Evolutionary conservation across 2,888 invertebrate genomes (phyloP), one percentile per base, ranked within the genome.

Genomic region (Harmothoe impar): DNA sequence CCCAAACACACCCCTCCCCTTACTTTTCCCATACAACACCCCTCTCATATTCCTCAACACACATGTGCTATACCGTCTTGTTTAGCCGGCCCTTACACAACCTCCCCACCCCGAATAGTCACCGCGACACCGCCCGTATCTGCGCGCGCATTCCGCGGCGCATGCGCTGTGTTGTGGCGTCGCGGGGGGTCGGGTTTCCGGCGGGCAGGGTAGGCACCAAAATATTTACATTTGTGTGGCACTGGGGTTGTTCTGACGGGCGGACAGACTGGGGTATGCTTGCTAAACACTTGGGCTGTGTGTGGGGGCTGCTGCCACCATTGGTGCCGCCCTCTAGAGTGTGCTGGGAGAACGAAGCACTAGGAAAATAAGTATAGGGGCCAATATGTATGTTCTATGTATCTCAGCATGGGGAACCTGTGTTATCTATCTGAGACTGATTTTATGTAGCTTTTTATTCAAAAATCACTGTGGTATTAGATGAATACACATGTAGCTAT

Each of bases 211-310:
- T 12, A 88, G 56, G 25, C 68, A 89, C 62, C 68, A 89, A 29
- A 89, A 89, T 89, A 89, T 89, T 89, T 89, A 89, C 89, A 89
- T 89, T 68, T 62, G 25, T 5, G 35, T 23, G 68, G 68, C 72
- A 43, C 43, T 17, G 12, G 68, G 12, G 10, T 89, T 89, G 89
- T 89, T 68, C 62, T 89, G 62, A 89, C 52, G 43, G 81, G 23
- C 54, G 20, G 25, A 86, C 54, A 3, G 56, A 7, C 54, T 3
- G n/a, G 25, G 29, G 81, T 20, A 1, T 33, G 15, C 43, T 81
- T 81, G 20, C 35, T 35, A 81, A 43, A 81, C 81, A 35, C 29
- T 81, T 43, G 43, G 31, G 35, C 0, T 33, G 33, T 35, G 81
- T 81, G 23, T 81, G 33, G 31, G n/a, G 35, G 35, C 25, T 29